These are phyloP conservation scores for Odobenus rosmarus DNA, from an alignment of 2,113 vertebrate species.

Conservation along the genomic window DNA sequence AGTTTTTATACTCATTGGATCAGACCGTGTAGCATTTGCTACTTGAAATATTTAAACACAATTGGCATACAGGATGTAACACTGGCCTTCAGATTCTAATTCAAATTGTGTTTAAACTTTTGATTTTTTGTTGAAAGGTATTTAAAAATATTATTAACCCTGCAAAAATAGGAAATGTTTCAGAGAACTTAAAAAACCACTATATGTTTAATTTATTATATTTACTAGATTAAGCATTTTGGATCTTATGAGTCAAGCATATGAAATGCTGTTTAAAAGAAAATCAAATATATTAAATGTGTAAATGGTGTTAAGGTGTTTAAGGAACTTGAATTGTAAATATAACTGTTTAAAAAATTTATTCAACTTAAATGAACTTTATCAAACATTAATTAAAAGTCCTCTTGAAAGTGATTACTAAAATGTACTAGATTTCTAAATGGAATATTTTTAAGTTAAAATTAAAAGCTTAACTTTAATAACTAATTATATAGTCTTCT, in stretches of 20 bases:
- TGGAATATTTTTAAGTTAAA: background rate
- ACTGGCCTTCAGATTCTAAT: constrained; percentile 15
- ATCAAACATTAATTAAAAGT: constrained; percentile 3
- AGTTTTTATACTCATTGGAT: background rate
- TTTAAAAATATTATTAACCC: constrained; percentile 43
- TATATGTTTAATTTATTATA: constrained; percentile 34
- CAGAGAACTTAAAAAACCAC: constrained; percentile 17
- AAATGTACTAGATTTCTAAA: constrained; percentile 45
- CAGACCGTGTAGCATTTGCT: background rate
- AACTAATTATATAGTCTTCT: background rate
- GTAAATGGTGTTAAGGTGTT: constrained; percentile 21
- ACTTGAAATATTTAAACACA: constrained; percentile 50
- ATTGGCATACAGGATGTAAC: background rate
- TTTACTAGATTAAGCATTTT: constrained; percentile 6
- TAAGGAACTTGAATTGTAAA: constrained; percentile 4
- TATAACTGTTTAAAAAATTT: background rate
- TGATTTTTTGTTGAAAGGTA: constrained; percentile 35
- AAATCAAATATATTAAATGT: constrained; percentile 31
- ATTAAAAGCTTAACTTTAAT: constrained; percentile 4
- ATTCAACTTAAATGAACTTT: constrained; percentile 44
- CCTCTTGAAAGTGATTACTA: background rate
- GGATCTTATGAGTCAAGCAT: background rate
- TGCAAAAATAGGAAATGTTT: constrained; percentile 36
- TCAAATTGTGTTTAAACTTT: constrained; percentile 39
- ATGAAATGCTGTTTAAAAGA: constrained; percentile 18